Evolutionary conservation across 2,113 vertebrate genomes (phyloP).

Genomic region (Callipepla californica): DNA sequence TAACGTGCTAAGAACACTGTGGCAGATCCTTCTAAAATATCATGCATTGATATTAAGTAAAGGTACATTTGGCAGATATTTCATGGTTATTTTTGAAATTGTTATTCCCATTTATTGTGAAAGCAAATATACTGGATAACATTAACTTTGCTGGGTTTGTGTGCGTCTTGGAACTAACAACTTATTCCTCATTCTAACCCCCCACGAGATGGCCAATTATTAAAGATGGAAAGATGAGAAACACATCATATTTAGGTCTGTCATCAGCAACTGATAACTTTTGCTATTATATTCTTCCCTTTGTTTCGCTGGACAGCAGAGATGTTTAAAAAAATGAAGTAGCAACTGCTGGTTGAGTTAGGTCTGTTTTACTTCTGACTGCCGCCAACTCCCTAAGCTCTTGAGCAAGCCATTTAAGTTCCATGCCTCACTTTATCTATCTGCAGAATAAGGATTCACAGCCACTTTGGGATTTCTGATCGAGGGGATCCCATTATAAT

Average conservation of each 20-base stretch:
- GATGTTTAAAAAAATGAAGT: background rate
- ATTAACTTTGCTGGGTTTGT: background rate
- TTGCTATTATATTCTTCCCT: background rate
- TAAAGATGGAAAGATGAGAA: background rate
- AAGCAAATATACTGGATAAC: background rate
- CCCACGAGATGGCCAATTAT: background rate
- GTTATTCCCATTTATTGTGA: background rate
- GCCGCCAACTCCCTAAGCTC: background rate
- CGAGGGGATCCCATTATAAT: background rate
- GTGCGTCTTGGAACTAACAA: background rate
- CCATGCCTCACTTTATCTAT: background rate
- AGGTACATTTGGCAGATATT: background rate
- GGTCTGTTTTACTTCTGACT: background rate
- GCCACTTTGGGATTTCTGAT: background rate
- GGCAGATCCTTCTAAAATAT: background rate
- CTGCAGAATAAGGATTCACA: conserved; percentile 4
- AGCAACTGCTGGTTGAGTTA: background rate
- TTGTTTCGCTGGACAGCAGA: background rate
- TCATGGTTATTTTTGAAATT: background rate
- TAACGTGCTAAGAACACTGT: background rate
- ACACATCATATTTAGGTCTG: background rate
- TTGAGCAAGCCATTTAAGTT: background rate
- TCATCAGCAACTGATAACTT: background rate
- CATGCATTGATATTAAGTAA: background rate
- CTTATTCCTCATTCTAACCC: background rate